Conservation (phyloP, 2,113 vertebrate species). For the Phycodurus eques region DNA sequence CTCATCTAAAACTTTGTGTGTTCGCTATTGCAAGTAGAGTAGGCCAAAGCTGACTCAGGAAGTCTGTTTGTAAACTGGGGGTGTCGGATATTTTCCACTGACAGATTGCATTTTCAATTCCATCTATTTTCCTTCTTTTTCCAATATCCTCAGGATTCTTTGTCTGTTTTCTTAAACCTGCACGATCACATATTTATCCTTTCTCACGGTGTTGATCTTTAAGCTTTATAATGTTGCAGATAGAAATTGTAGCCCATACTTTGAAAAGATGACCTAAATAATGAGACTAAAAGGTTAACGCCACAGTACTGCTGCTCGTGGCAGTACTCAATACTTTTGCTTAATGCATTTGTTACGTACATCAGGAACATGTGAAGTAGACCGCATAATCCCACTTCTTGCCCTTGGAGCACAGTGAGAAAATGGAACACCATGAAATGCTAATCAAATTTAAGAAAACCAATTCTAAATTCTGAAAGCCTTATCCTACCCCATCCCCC, state of each 20-base stretch:
- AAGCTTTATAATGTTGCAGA: not conserved
- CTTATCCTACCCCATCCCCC: conserved; percentile 57
- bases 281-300: not conserved
- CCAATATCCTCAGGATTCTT: not conserved
- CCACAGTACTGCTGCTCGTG: not conserved
- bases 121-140: not conserved
- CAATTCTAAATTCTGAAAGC: conserved; percentile 60
- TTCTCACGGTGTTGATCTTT: not conserved
- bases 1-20: not conserved
- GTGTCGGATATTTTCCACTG: no score
- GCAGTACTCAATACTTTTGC: conserved; percentile 22
- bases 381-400: conserved; percentile 28
- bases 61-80: not conserved
- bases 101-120: no score
- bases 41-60: not conserved
- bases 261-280: not conserved
- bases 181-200: not conserved
- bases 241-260: not conserved
- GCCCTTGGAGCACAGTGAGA: conserved; percentile 46
- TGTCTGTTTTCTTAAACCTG: not conserved
- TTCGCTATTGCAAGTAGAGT: not conserved
- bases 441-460: conserved; percentile 67
- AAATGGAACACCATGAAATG: conserved; percentile 55
- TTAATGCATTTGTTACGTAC: conserved; percentile 19
- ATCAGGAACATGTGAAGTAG: conserved; percentile 19